Evolutionary conservation across 92 coral and sea anemone species (phyloP).

Genomic region (Heliopora coerulea): DNA sequence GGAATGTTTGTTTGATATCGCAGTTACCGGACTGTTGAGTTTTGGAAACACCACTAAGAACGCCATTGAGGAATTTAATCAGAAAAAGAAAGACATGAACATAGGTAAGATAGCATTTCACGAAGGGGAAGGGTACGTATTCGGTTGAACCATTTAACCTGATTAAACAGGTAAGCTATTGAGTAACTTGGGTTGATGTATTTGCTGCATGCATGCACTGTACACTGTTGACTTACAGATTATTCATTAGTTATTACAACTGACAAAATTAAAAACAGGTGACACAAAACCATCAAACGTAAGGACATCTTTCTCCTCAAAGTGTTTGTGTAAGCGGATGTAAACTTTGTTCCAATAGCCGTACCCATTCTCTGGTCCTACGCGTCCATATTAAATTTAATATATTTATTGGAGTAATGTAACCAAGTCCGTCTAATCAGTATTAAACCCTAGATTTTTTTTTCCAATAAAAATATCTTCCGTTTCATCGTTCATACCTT

Average conservation of each 20-base stretch:
- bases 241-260: not conserved
- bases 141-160: not conserved
- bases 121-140: no score
- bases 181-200: not conserved
- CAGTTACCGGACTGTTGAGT: slow-evolving; percentile 14
- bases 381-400: no score
- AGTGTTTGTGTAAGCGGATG: no score
- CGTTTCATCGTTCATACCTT: no score
- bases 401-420: no score
- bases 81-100: slow-evolving; percentile 16
- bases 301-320: no score
- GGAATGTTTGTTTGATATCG: slow-evolving; percentile 34
- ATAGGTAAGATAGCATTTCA: slow-evolving; percentile 14
- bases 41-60: slow-evolving; percentile 21
- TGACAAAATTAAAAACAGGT: not conserved
- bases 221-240: not conserved
- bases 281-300: no score
- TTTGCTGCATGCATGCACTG: not conserved
- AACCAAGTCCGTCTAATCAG: no score
- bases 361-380: no score
- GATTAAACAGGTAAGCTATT: not conserved
- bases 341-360: no score
- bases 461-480: no score
- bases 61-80: not conserved
- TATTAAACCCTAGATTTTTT: no score